Conservation (phyloP, 2,888 invertebrate genomes). For the Lamproptera curius region DNA sequence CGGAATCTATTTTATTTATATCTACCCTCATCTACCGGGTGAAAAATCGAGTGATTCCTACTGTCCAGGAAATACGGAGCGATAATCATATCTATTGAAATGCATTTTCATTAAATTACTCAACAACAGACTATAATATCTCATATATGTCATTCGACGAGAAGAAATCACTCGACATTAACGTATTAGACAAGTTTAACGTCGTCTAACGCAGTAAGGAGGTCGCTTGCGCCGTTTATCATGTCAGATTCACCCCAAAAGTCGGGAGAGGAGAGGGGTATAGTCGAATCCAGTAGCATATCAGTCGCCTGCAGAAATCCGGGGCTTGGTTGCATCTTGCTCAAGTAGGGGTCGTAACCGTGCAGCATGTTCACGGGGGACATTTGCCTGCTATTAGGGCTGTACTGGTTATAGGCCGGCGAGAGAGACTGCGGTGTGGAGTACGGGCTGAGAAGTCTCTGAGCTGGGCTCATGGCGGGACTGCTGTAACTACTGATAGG, state of each 20-base stretch:
- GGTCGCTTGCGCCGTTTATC: slow-evolving; percentile 53
- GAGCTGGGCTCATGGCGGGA: slow-evolving; percentile 60
- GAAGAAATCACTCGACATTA: slow-evolving; percentile 43
- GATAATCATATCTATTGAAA: slow-evolving; percentile 28
- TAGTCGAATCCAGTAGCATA: slow-evolving; percentile 49
- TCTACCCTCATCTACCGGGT: slow-evolving; percentile 47
- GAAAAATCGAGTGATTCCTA: slow-evolving; percentile 59
- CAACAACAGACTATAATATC: too few species aligned
- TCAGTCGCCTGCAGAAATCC: slow-evolving; percentile 47
- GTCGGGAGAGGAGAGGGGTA: slow-evolving; percentile 46
- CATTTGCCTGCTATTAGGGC: slow-evolving; percentile 46
- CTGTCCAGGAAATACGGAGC: slow-evolving; percentile 33
- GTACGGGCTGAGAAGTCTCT: slow-evolving; percentile 55
- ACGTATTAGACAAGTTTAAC: slow-evolving; percentile 53
- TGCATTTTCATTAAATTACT: too few species aligned
- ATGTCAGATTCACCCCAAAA: slow-evolving; percentile 63
- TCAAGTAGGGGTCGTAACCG: slow-evolving; percentile 61
- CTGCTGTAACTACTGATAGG: slow-evolving; percentile 56
- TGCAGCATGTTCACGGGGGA: slow-evolving; percentile 52
- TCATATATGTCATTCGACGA: too few species aligned
- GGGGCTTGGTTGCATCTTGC: slow-evolving; percentile 65
- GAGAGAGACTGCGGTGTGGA: slow-evolving; percentile 61
- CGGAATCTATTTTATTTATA: slow-evolving; percentile 38
- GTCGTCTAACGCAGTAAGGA: slow-evolving; percentile 63
- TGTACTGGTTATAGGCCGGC: slow-evolving; percentile 55